Conservation (phyloP, 2,888 invertebrate genomes). For the Apeira syringaria region DNA sequence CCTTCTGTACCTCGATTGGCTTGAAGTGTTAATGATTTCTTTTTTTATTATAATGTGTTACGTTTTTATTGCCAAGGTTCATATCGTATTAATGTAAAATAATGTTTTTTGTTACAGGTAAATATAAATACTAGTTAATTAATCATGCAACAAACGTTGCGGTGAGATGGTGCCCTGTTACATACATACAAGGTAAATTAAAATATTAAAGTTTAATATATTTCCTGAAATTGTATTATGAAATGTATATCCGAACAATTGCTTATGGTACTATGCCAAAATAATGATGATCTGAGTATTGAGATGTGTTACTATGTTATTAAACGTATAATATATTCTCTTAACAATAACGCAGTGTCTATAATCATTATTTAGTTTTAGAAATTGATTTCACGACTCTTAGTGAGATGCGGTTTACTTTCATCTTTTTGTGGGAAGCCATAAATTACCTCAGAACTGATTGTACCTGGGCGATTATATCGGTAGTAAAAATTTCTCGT, state of each 20-base stretch:
- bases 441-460: background rate
- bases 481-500: background rate
- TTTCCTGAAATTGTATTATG: too few relatives aligned
- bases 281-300: background rate
- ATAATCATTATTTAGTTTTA: slow-evolving; percentile 3
- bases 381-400: slow-evolving; percentile 11
- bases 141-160: slow-evolving; percentile 46
- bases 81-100: slow-evolving; percentile 32
- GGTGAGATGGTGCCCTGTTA: slow-evolving; percentile 52
- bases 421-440: slow-evolving; percentile 11
- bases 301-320: background rate
- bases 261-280: too few relatives aligned
- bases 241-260: too few relatives aligned
- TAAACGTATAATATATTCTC: background rate
- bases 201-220: background rate
- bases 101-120: slow-evolving; percentile 70
- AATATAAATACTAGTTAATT: slow-evolving; percentile 38
- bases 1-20: slow-evolving; percentile 59
- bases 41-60: slow-evolving; percentile 39
- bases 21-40: slow-evolving; percentile 49
- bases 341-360: background rate
- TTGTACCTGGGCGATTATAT: slow-evolving; percentile 1
- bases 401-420: slow-evolving; percentile 12
- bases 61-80: slow-evolving; percentile 33
- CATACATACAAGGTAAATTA: background rate